phyloP scores from a whole-genome alignment of 2,888 invertebrate species.

The Cataglyphis livida region DNA sequence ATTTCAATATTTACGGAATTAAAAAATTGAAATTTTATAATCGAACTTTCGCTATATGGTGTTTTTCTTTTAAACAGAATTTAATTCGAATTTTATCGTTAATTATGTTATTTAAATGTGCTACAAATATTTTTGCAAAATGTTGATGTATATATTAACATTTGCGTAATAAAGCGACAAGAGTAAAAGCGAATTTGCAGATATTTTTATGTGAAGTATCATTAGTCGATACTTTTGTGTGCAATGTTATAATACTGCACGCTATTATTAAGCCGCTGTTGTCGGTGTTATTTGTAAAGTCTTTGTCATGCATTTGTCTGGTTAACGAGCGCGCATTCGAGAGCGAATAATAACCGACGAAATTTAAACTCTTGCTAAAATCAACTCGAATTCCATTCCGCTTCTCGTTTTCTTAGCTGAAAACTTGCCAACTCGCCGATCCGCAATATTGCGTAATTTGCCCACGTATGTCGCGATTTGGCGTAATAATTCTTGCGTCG shows the following conservation, averaged over 20 bases:
- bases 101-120: background rate
- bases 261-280: constrained; percentile 71
- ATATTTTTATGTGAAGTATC: constrained; percentile 2
- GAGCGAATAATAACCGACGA: constrained; percentile 77
- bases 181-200: background rate
- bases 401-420: constrained; percentile 44
- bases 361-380: constrained; percentile 75
- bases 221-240: constrained; percentile 3
- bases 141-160: background rate
- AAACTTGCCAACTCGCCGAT: constrained; percentile 41
- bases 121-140: background rate
- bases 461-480: constrained; percentile 5
- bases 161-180: background rate
- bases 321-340: constrained; percentile 78
- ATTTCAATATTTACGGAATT: background rate
- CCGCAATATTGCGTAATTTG: constrained; percentile 39
- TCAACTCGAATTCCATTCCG: constrained; percentile 51
- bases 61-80: background rate
- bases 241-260: constrained; percentile 72
- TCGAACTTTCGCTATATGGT: background rate
- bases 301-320: constrained; percentile 79
- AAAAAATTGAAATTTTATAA: background rate
- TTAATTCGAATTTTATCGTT: background rate
- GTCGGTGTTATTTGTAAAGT: constrained; percentile 54
- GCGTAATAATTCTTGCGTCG: constrained; percentile 42